Base-by-base conservation (phyloP, 2,888 invertebrate species). In the Anthophora plumipes region DNA sequence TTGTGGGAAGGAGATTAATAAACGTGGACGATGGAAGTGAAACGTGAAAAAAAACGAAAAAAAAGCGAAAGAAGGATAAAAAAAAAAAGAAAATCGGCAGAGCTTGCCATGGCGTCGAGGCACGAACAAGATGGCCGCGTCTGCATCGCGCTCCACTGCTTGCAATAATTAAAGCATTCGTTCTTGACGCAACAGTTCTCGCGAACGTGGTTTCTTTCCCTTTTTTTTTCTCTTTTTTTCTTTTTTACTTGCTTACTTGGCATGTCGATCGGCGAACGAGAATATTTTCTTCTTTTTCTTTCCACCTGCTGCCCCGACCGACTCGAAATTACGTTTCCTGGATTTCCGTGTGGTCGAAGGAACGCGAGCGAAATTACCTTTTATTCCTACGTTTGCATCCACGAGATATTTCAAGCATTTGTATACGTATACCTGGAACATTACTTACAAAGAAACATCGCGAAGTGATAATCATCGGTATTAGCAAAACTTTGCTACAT, bases 141-240 rank as follows among this genome's bases (percentile, higher is more conserved):
- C 69, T 72, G 80, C 83, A 85, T 83, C 80, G 79, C 80, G 80
- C 80, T 80, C 79, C 64, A 68, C 85, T 85, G 85, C 72, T 85
- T 83, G 74, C 76, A 83, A 83, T 85, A 85, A 85, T 85, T 85
- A 85, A 85, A 68, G 73, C 83, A 69, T 67, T 64, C 73, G 66
- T 54, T 75, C 83, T 68, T 69, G 74, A 57, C 57, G 80, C 69
- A 60, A 79, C 48, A 64, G n/a, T 68, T 73, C 68, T 57, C 48
- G 54, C 61, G 63, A n/a, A 7, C 25, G 61, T n/a, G 37, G 77
- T 54, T 74, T 68, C 66, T 63, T 77, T 69, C 54, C 46, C 55
- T 68, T 55, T 37, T 66, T 54, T 12, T n/a, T n/a, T n/a, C n/a
- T n/a, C n/a, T n/a, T n/a, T n/a, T n/a, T n/a, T n/a, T n/a, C n/a